These are phyloP conservation scores for Margarornis squamiger DNA, from an alignment of 2,797 vertebrate genomes.

Conservation along the genomic window DNA sequence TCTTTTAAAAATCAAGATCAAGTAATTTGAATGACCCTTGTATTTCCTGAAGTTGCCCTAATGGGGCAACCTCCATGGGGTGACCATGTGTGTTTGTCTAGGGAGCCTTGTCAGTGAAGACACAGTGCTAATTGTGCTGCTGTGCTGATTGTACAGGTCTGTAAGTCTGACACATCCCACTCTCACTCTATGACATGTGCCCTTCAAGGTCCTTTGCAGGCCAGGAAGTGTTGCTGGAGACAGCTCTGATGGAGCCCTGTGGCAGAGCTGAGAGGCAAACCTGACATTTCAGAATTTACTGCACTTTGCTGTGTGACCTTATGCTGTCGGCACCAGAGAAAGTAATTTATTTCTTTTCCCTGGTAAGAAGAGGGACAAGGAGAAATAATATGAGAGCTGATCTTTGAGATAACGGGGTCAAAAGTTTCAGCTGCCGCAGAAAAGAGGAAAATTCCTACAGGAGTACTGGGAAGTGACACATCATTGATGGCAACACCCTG, in stretches of 20 bases:
- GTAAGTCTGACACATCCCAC: neutral
- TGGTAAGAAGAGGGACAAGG: neutral
- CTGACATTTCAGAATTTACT: neutral
- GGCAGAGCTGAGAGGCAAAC: neutral
- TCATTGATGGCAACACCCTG: neutral
- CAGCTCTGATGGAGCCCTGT: neutral
- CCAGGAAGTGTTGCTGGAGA: neutral
- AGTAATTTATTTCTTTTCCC: neutral
- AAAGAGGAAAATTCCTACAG: neutral
- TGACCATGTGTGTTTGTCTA: neutral
- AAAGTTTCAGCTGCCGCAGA: neutral
- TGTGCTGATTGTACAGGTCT: neutral
- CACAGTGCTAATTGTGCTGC: neutral
- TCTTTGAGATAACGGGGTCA: neutral
- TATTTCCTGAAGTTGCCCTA: neutral
- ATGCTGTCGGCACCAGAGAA: fast-evolving
- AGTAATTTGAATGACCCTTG: neutral
- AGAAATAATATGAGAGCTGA: neutral
- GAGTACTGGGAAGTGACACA: neutral
- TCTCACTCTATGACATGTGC: fast-evolving
- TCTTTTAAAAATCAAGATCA: neutral
- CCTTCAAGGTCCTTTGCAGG: neutral
- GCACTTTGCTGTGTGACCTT: neutral
- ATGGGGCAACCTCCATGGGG: too few relatives aligned
- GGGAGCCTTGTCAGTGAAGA: neutral